Evolutionary conservation across 2,888 invertebrate species (phyloP), one percentile per base, ranked within the genome.

Genomic region (Lymantria monacha): DNA sequence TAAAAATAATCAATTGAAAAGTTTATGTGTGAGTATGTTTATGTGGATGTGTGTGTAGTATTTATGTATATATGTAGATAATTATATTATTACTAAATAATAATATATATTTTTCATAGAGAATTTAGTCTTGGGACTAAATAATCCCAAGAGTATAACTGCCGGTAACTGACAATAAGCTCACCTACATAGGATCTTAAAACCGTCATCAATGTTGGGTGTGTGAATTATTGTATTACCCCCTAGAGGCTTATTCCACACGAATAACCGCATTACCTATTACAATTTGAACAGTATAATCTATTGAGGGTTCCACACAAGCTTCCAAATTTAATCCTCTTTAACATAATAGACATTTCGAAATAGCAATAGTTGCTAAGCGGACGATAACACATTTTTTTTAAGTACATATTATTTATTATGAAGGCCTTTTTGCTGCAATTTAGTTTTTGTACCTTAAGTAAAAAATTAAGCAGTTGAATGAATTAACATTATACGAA

Each of bases 271-370:
- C 33, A 48, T 48, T 47, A 48, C 49, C 47, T 51, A 51, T 51
- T 54, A 54, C 44, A 48, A 43, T 48, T 31, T 38, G 30, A 54
- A 50, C 44, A 51, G 40, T 49, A 37, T 47, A 48, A 54, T 54
- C 48, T 50, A 47, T 44, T 7, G 44, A 49, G 48, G 53, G 53
- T 46, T 49, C 38, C 33, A 36, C 33, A 36, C 40, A 40, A 46
- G 46, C 45, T 30, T 48, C 22, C 37, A 42, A 49, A 42, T 53
- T 53, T 48, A 53, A 53, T 48, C 53, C 48, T 38, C 48, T 48
- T 49, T 30, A n/a, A 11, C 42, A 52, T 52, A 49, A 53, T 48
- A 45, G 45, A 41, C 53, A 15, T 49, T 53, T 46, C n/a, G 30
- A 22, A 42, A 46, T 14, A 49, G 11, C 13, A 42, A 42, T 42